Percentiles rank a stretch among this genome's conserved stretches.
phyloP scores from a whole-genome alignment of 2,797 vertebrate genomes.

The Clangula hyemalis region DNA sequence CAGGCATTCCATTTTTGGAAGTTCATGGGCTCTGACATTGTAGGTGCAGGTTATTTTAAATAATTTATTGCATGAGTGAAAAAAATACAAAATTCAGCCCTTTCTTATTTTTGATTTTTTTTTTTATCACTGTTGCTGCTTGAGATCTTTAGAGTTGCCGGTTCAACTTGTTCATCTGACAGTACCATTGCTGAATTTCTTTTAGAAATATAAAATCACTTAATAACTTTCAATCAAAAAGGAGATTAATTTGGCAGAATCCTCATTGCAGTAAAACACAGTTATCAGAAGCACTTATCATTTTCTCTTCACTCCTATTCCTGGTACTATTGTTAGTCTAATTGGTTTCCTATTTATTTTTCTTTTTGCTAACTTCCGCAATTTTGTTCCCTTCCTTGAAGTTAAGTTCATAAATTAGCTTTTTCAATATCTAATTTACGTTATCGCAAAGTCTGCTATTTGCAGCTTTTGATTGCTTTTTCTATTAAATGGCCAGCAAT shows the following conservation, averaged over 20 bases:
- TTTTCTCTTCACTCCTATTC: background rate
- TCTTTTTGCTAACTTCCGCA: background rate
- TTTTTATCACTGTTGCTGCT: background rate
- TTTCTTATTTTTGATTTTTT: background rate
- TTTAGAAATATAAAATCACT: background rate
- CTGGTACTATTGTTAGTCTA: slow-evolving; percentile 1
- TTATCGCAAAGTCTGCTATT: background rate
- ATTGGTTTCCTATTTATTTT: slow-evolving; percentile 40
- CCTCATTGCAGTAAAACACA: background rate
- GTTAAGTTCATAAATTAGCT: slow-evolving; percentile 2
- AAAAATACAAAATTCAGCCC: background rate
- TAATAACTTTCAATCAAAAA: background rate
- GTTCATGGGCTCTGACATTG: background rate
- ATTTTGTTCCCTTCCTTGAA: slow-evolving; percentile 28
- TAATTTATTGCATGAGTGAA: background rate
- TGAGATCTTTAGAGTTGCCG: background rate
- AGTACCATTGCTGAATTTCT: background rate
- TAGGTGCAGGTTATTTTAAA: slow-evolving; percentile 3
- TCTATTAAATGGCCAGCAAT: background rate
- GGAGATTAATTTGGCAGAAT: background rate
- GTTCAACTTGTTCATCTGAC: background rate
- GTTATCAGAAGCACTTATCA: slow-evolving; percentile 13
- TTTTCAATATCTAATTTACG: slow-evolving; percentile 2
- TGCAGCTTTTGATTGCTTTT: slow-evolving; percentile 8
- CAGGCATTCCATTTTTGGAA: background rate